Percentiles rank a stretch among this genome's conserved stretches.
Conservation (phyloP, 2,888 invertebrate species). For the Eledone cirrhosa region DNA sequence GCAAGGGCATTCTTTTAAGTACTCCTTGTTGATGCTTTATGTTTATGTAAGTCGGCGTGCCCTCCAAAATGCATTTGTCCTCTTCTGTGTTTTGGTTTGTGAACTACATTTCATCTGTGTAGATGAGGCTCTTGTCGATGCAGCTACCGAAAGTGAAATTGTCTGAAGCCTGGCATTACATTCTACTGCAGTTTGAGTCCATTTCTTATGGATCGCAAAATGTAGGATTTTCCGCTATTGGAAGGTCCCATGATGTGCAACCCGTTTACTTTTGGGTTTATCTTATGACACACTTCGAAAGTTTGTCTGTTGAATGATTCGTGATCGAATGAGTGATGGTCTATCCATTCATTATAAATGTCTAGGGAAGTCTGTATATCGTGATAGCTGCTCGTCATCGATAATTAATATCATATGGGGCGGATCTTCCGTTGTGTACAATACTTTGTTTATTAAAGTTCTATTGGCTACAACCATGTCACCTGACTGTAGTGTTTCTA, state of each 20-base stretch:
- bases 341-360: not conserved
- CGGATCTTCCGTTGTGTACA: too few relatives aligned
- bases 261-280: not conserved
- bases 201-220: not conserved
- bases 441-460: too few relatives aligned
- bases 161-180: not conserved
- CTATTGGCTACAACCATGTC: too few relatives aligned
- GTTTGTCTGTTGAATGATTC: not conserved
- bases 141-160: not conserved
- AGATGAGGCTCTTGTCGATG: too few relatives aligned
- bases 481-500: too few relatives aligned
- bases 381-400: not conserved
- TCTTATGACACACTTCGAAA: not conserved
- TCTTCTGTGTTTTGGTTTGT: too few relatives aligned
- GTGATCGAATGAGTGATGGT: not conserved
- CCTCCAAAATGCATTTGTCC: not conserved
- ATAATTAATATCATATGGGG: too few relatives aligned
- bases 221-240: not conserved
- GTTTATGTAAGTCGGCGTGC: not conserved
- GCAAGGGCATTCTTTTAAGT: too few relatives aligned
- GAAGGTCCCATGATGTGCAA: not conserved
- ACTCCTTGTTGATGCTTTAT: too few relatives aligned
- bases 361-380: not conserved
- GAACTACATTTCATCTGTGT: too few relatives aligned
- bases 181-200: not conserved